A percentile compares a stretch with the other conserved stretches of the same genome.
Conservation (phyloP, 1,140 invertebrate species). For the Drosophila guanche region DNA sequence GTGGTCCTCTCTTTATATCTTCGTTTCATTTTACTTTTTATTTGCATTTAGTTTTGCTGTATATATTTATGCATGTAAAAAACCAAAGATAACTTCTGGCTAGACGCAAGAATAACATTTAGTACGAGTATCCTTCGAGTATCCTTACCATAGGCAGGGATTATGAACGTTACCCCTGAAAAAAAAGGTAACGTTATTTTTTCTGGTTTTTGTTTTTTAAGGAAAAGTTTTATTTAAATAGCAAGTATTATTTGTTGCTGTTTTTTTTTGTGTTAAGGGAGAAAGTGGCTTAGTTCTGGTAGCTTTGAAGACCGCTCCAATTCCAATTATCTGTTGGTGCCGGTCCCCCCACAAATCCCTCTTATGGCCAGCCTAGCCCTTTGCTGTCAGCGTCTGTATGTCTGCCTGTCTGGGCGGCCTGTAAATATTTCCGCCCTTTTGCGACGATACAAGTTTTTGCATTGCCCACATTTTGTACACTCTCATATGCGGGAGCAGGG, state of each 20-base stretch:
- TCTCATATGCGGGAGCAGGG: background rate
- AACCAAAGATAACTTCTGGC: conserved; percentile 45
- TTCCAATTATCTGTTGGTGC: conserved; percentile 45
- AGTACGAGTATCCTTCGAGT: background rate
- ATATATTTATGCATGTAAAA: conserved; percentile 47
- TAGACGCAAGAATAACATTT: conserved; percentile 54
- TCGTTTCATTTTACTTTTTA: conserved; percentile 15
- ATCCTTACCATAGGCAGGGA: background rate
- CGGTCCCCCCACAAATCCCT: background rate
- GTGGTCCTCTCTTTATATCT: background rate
- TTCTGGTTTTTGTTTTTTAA: background rate
- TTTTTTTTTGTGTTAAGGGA: background rate
- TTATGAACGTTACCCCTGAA: background rate
- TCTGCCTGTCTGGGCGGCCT: conserved; percentile 66
- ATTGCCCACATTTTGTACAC: conserved; percentile 52
- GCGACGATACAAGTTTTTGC: conserved; percentile 62
- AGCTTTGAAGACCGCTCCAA: conserved; percentile 33
- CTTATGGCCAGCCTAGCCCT: background rate
- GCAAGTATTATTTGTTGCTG: too few relatives aligned
- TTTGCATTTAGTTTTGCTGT: background rate
- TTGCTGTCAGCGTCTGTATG: conserved; percentile 37
- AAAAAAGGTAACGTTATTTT: background rate
- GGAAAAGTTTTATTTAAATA: background rate
- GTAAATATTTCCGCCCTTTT: conserved; percentile 63
- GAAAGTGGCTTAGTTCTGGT: conserved; percentile 9